A percentile compares a stretch with the other conserved stretches of the same genome.
Evolutionary conservation across 2,888 invertebrate species (phyloP).

Genomic region (Euproctis similis): DNA sequence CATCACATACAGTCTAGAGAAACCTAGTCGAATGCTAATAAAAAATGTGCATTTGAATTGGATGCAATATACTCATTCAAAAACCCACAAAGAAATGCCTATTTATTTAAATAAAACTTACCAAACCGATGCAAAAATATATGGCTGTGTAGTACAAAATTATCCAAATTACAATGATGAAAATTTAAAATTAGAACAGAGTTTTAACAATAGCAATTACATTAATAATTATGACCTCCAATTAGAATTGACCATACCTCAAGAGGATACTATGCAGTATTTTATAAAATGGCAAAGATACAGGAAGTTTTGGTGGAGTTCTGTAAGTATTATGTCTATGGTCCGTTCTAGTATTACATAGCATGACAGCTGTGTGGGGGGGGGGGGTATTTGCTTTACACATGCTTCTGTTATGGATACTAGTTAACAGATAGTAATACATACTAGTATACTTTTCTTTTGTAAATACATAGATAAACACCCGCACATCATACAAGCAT

Average conservation of each 20-base stretch:
- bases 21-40: conserved; percentile 44
- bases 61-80: conserved; percentile 43
- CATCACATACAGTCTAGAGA: conserved; percentile 32
- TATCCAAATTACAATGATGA: conserved; percentile 20
- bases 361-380: too few relatives aligned
- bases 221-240: conserved; percentile 34
- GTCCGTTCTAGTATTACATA: too few relatives aligned
- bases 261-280: conserved; percentile 73
- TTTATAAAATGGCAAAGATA: conserved; percentile 86
- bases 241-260: conserved; percentile 59
- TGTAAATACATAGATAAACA: too few relatives aligned
- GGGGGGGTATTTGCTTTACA: too few relatives aligned
- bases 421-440: too few relatives aligned
- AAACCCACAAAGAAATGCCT: conserved; percentile 45
- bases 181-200: conserved; percentile 23
- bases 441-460: too few relatives aligned
- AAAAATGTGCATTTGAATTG: conserved; percentile 53
- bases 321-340: conserved; percentile 60
- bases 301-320: conserved; percentile 91
- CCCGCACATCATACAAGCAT: too few relatives aligned
- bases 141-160: conserved; percentile 33
- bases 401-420: too few relatives aligned
- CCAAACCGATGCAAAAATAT: conserved; percentile 19
- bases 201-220: conserved; percentile 20
- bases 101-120: conserved; percentile 33